These are phyloP conservation scores for Schizaphis graminum DNA, from an alignment of 2,888 invertebrate genomes.

Conservation along the genomic window DNA sequence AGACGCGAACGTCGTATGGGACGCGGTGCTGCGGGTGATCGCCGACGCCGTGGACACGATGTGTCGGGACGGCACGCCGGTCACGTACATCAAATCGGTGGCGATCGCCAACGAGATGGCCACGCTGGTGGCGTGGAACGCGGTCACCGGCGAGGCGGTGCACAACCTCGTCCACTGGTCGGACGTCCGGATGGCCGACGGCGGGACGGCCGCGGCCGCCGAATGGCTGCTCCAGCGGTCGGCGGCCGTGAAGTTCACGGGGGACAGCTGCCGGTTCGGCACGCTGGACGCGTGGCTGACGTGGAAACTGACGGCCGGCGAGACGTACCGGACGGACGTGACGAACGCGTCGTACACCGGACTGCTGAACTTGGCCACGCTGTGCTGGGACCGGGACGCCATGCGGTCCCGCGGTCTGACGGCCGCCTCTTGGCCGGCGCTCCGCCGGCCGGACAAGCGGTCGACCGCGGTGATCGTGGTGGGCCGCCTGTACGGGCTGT, in stretches of 20 bases:
- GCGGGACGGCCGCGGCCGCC: neutral
- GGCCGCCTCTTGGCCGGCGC: neutral
- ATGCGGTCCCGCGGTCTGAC: neutral
- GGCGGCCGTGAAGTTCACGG: neutral
- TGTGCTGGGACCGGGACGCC: neutral
- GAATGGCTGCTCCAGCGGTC: conserved; percentile 30
- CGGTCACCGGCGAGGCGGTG: neutral
- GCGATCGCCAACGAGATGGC: conserved; percentile 32
- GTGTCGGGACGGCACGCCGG: neutral
- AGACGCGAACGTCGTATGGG: neutral
- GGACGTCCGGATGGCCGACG: neutral
- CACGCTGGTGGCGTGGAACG: conserved; percentile 42
- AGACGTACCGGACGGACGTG: conserved; percentile 31
- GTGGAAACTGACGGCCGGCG: conserved; percentile 40
- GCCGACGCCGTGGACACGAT: neutral
- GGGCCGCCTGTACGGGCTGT: neutral
- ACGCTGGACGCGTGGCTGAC: conserved; percentile 41
- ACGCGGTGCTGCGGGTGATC: conserved; percentile 9
- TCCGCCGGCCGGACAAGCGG: neutral
- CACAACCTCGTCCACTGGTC: conserved; percentile 36
- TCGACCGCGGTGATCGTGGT: neutral
- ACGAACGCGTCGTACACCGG: conserved; percentile 48
- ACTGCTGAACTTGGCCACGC: conserved; percentile 16
- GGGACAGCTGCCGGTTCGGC: conserved; percentile 2
- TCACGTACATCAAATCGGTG: conserved; percentile 8